Evolutionary conservation across 2,113 vertebrate species (phyloP).

Genomic region (Percina caprodes): DNA sequence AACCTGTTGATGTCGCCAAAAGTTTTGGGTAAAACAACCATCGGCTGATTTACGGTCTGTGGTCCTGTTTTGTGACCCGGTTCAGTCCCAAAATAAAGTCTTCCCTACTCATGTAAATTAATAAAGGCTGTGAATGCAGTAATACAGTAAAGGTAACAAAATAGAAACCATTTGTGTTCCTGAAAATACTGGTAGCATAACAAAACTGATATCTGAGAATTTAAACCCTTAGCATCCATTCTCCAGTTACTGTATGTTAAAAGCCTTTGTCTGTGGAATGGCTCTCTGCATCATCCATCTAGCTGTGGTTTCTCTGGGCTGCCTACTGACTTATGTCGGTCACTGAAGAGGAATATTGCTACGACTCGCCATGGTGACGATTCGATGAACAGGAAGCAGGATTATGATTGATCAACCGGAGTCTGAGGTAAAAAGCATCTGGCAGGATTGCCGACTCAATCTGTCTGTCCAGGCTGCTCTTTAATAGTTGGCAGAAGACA

Average conservation of each 20-base stretch:
- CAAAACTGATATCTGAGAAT: not conserved
- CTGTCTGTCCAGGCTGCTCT: constrained; percentile 17
- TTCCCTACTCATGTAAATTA: not conserved
- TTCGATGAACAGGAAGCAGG: constrained; percentile 25
- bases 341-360: constrained; percentile 24
- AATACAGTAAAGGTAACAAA: not conserved
- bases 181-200: not conserved
- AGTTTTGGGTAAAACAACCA: not conserved
- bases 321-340: constrained; percentile 35
- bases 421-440: constrained; percentile 30
- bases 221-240: not conserved
- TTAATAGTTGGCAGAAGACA: constrained; percentile 41
- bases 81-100: constrained; percentile 31
- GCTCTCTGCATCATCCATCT: constrained; percentile 38
- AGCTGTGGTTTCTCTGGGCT: constrained; percentile 26
- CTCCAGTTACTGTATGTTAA: not conserved
- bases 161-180: not conserved
- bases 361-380: constrained; percentile 23
- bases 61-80: constrained; percentile 8
- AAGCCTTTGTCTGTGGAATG: constrained; percentile 7
- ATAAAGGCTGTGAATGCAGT: constrained; percentile 2
- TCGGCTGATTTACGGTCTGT: not conserved
- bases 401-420: constrained; percentile 36
- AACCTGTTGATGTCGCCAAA: not conserved
- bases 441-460: constrained; percentile 38